These are phyloP conservation scores for Cyrtodaria siliqua DNA, from an alignment of 2,888 invertebrate species.

Conservation along the genomic window DNA sequence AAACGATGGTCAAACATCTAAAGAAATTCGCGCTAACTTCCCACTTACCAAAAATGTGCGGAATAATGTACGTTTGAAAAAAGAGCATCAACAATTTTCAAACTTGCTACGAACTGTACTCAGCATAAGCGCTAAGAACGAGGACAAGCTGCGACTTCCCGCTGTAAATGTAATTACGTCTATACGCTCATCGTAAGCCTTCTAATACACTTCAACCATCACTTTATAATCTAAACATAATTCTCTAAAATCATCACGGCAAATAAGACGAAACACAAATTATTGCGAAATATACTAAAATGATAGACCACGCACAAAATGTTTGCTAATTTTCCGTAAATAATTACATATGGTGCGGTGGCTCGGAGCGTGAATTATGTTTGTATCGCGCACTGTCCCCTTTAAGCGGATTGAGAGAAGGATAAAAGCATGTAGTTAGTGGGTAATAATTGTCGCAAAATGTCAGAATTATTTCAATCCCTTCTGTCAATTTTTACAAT, in stretches of 20 bases:
- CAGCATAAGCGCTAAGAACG: not conserved
- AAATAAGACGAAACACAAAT: conserved; percentile 53
- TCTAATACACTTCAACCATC: not conserved
- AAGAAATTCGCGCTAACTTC: no score
- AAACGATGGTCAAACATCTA: no score
- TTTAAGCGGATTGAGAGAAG: conserved; percentile 38
- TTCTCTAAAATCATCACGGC: conserved; percentile 30
- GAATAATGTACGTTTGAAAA: no score
- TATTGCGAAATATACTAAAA: conserved; percentile 62
- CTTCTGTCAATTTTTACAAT: conserved; percentile 57
- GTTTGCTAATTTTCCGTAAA: conserved; percentile 68
- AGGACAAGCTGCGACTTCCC: not conserved
- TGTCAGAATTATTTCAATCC: conserved; percentile 56
- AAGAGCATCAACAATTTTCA: no score
- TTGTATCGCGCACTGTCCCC: conserved; percentile 35
- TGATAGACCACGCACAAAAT: conserved; percentile 56
- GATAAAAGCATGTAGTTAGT: conserved; percentile 59
- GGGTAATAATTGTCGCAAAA: conserved; percentile 57
- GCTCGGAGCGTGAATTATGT: conserved; percentile 47
- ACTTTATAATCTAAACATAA: conserved; percentile 38
- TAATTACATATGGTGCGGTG: conserved; percentile 56
- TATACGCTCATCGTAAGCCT: no score
- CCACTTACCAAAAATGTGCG: no score
- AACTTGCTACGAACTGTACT: no score
- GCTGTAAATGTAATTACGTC: no score